Base-by-base conservation (phyloP, 2,888 invertebrate species). In the Thereva unica region DNA sequence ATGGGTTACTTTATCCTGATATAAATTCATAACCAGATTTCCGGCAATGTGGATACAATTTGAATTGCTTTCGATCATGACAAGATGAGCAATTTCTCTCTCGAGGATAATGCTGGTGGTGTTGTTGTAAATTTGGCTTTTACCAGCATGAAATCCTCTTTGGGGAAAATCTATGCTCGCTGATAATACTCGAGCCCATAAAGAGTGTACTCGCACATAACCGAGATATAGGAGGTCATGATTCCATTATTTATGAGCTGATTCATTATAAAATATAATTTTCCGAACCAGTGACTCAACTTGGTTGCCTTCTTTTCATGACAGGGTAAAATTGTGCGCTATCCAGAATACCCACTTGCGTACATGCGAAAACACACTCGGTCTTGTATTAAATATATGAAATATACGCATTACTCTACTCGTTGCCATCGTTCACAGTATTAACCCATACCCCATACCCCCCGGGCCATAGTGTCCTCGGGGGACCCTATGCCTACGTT, bases 181-280 rank as follows among this genome's bases (percentile, higher is more conserved):
- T 37, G 61, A 61, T 61, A 61, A 40, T 41, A 55, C 42, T 23
- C 40, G 50, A 9, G n/a, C 41, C 23, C 35, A 57, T 44, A 38
- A 12, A 23, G 61, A 61, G 50, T 61, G 61, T 61, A 23, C 50
- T 10, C 40, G 50, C 50, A 50, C 10, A 23, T 34, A 34, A 61
- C 7, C 6, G 47, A 61, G 61, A 59, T 59, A 59, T 42, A 56
- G 44, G 34, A 44, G 59, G 47, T 49, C 47, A 49, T 59, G 59
- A 78, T 77, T 77, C 75, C 76, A 78, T 78, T 78, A 78, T 78
- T 78, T 78, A 78, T 78, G 77, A 76, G 76, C 54, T 41, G 66
- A 53, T 71, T 71, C 68, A 68, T 67, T 69, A 68, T 64, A 69
- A 78, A 77, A 78, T 77, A 77, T 76, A 78, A 78, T 78, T 78